Conservation (phyloP, 2,797 vertebrate genomes). For the Lindbergichthys nudifrons region DNA sequence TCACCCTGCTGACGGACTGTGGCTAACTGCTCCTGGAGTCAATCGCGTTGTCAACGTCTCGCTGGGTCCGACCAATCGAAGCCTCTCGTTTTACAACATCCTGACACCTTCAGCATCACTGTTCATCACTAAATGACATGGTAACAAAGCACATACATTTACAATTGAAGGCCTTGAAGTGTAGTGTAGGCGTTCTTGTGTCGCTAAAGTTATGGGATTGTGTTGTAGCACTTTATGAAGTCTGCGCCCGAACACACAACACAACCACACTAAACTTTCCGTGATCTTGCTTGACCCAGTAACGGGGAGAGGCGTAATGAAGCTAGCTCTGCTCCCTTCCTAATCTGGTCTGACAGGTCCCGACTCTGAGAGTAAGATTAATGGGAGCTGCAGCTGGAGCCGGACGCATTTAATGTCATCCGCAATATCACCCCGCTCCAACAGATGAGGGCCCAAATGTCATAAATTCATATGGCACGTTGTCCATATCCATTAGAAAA, state of each 20-base stretch:
- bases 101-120: slow-evolving; percentile 25
- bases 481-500: slow-evolving; percentile 80
- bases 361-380: slow-evolving; percentile 77
- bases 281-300: slow-evolving; percentile 46
- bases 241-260: slow-evolving; percentile 8
- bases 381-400: slow-evolving; percentile 67
- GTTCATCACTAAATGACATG: slow-evolving; percentile 45
- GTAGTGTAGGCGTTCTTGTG: background rate
- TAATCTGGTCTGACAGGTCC: slow-evolving; percentile 70
- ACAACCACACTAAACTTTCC: slow-evolving; percentile 25
- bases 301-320: slow-evolving; percentile 60
- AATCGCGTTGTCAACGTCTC: slow-evolving; percentile 21
- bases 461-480: slow-evolving; percentile 75
- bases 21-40: slow-evolving; percentile 41
- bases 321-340: slow-evolving; percentile 54
- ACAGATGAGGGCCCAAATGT: slow-evolving; percentile 66
- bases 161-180: slow-evolving; percentile 6
- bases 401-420: slow-evolving; percentile 79
- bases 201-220: slow-evolving; percentile 1
- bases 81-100: slow-evolving; percentile 48
- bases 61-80: slow-evolving; percentile 34
- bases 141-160: background rate
- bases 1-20: slow-evolving; percentile 58
- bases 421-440: slow-evolving; percentile 64
- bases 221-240: slow-evolving; percentile 21